Evolutionary conservation across 2,113 vertebrate genomes (phyloP), one percentile per base, ranked within the genome.

Genomic region (Tragelaphus buxtoni): DNA sequence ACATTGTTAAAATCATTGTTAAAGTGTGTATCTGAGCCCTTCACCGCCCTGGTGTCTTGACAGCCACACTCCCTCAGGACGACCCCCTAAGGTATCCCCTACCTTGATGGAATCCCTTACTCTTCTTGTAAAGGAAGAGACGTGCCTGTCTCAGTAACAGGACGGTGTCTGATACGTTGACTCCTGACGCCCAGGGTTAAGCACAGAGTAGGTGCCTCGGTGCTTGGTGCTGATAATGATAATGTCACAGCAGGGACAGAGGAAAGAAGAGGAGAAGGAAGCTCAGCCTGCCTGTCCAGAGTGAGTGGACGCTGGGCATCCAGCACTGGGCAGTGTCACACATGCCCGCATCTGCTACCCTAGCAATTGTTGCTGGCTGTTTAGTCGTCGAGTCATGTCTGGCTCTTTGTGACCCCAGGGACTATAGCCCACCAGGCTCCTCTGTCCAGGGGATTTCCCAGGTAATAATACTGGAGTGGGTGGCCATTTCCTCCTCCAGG

Each of bases 331-430:
- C 35, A 28, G 17, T 47, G 72, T 42, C n/a, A 7, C 58, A 35
- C 5, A 61, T 4, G 9, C 4, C 4, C 5, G 2, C 4, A 0
- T 11, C 20, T 4, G 2, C 1, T 14, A 4, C 3, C 5, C 65
- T 28, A 18, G 10, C 49, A 30, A 3, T 12, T 39, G 9, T 22
- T 39, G 65, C 65, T 72, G 35, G 3, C 39, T 39, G n/a, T 22
- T 24, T 72, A 72, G 65, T 72, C 1, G 5, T 18, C 65, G 22
- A 39, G 35, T 24, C 9, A 4, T 39, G 65, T 22, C 35, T 35
- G 65, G 39, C 35, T 39, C 35, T 69, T 22, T 72, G 65, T 72
- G 65, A 72, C 65, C 65, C 65, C 20, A 22, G n/a, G n/a, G 65
- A 72, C 18, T 12, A 10, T 39, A 39, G 35, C 9, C 65, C 65